Base-by-base conservation (phyloP, 1,140 invertebrate genomes). In the Artemia franciscana region DNA sequence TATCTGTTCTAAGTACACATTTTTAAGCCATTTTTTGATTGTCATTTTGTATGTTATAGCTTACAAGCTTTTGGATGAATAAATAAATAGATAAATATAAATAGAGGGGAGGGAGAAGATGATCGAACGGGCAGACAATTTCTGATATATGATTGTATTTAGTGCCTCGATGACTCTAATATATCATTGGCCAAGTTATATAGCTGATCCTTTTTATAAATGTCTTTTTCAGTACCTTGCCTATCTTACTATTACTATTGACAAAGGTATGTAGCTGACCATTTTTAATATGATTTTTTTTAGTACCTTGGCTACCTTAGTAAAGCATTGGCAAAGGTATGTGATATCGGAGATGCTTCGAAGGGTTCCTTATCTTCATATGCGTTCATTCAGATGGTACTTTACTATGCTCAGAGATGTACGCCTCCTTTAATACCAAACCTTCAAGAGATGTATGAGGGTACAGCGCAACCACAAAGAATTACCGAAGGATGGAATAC, bases 341-440 rank as follows among this genome's bases (percentile, higher is more conserved):
- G 79, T 73, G 77, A 79, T 62, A 80, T 82, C 63, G 75, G 79
- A 61, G 80, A 82, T 74, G 80, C 81, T 0, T 80, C 79, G 0
- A 68, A 74, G 62, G 81, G 80, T 15, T 80, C 79, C 68, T 69
- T 82, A 9, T 81, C 80, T 15, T 81, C 79, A 1, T 82, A 82
- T 68, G 78, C 78, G n/a, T 82, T 80, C 68, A 76, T 78, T 60
- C 67, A 82, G 18, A 80, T 82, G 78, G 69, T 79, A 58, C 70
- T 82, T 21, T 77, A 80, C 67, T 82, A 76, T 68, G 71, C 82
- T 15, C 80, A 82, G 69, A 77, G 78, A 66, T 72, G 73, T 58
- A 66, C 72, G 24, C 78, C 78, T 64, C 79, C 80, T 27, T 77
- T 82, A 21, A 70, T 82, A 60, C 80, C 80, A 58, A 78, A 81